Conservation (phyloP, 2,113 vertebrate species). For the Tricholaema leucomelas region DNA sequence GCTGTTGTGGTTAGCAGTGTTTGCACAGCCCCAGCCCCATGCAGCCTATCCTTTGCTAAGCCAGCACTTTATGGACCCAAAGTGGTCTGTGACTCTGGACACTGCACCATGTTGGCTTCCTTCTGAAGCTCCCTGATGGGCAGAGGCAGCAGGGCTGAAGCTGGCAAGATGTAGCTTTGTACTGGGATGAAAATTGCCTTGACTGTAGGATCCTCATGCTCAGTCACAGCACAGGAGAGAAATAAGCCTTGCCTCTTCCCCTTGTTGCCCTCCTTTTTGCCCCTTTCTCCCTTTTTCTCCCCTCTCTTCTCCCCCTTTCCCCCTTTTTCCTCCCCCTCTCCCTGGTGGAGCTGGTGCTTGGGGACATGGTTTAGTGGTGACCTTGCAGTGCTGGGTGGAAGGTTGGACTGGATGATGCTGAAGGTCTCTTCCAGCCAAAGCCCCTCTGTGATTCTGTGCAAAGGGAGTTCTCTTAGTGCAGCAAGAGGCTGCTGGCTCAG, state of each 20-base stretch:
- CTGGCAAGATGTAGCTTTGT: conserved; percentile 17
- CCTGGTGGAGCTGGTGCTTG: no score
- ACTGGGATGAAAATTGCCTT: conserved; percentile 29
- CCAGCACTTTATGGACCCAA: background rate
- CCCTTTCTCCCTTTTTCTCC: no score
- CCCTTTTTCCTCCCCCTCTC: no score
- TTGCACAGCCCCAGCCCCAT: conserved; percentile 1
- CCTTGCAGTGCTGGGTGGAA: no score
- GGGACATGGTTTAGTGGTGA: no score
- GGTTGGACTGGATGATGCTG: no score
- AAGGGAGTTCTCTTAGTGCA: background rate
- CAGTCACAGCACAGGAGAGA: background rate
- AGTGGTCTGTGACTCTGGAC: background rate
- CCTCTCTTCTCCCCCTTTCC: no score
- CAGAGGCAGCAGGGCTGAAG: background rate
- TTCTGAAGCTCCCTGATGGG: background rate
- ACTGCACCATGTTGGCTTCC: conserved; percentile 35
- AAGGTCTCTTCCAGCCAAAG: no score
- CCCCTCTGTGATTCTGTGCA: no score
- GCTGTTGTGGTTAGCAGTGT: conserved; percentile 36
- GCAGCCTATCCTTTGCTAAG: conserved; percentile 1
- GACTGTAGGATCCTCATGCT: background rate
- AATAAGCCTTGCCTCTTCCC: background rate
- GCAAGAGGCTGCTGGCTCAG: conserved; percentile 1
- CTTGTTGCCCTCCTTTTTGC: no score